Evolutionary conservation across 2,113 vertebrate genomes (phyloP).

Genomic region (Phoenicopterus ruber): DNA sequence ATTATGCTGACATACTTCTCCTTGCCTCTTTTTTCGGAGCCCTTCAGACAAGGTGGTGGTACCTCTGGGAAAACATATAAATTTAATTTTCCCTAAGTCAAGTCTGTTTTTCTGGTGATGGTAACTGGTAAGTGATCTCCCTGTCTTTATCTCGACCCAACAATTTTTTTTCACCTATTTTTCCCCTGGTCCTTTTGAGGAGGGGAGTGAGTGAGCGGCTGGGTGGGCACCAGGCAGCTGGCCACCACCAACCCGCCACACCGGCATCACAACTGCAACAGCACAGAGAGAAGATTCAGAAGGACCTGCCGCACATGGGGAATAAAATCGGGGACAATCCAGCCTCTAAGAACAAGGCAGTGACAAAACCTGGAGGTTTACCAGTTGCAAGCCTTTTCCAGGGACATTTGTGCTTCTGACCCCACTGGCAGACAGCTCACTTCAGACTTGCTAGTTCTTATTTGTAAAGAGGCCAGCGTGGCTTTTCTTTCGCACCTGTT

Average conservation of each 20-base stretch:
- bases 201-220: neutral
- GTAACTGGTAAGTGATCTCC: neutral
- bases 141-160: neutral
- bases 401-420: neutral
- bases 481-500: neutral
- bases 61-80: neutral
- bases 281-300: neutral
- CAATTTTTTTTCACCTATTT: neutral
- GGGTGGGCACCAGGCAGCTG: accelerated
- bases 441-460: neutral
- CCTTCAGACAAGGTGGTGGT: neutral
- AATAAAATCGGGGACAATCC: neutral
- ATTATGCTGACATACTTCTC: neutral
- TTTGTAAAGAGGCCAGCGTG: neutral
- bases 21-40: neutral
- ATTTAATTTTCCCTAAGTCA: neutral
- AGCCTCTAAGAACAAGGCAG: neutral
- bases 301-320: neutral
- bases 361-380: neutral
- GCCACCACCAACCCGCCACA: neutral
- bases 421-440: neutral
- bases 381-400: neutral
- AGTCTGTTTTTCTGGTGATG: neutral
- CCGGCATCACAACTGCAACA: accelerated
- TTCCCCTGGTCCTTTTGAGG: neutral